Evolutionary conservation across 2,888 invertebrate genomes (phyloP), one percentile per base, ranked within the genome.

Genomic region (Polydesmus complanatus): DNA sequence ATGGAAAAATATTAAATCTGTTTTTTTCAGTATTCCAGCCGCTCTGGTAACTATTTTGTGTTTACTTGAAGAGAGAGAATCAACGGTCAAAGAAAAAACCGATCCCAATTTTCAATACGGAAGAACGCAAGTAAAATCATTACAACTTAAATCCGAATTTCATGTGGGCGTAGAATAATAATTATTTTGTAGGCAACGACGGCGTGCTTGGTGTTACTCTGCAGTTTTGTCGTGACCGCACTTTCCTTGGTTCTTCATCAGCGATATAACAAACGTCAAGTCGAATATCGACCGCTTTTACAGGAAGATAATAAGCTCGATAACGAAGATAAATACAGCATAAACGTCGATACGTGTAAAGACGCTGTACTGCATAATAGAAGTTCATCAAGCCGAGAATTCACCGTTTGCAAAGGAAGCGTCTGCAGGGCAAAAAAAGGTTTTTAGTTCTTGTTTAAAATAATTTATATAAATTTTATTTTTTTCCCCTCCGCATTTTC

Each of bases 181-280:
- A 23, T 2, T 52, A 25, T 57, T 14, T 64, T 68, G 26, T 65
- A 66, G 66, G 66, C 66, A 49, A 58, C 63, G 22, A 64, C 62
- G 18, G 65, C 65, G 8, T 63, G 64, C 14, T 58, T 69, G 0
- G 64, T 72, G 18, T 62, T 73, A 21, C n/a, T 64, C 0, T 3
- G 70, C n/a, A 70, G 69, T 60, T 65, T 77, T 71, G 3, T 73
- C 83, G 87, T 90, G 55, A 87, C 89, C 0, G 80, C 86, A 2
- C 86, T 87, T 1, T 87, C 88, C 69, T 77, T 93, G 62, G 83
- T 91, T 27, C 74, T 92, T 61, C 88, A 90, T 74, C 86, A 90
- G 69, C 79, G 93, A 47, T 86, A 86, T 71, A 68, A 64, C 55
- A 80, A 83, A 49, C 82, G 85, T 64, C 82, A 82, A 67, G 80